Evolutionary conservation across 35 echinoderm and acorn worm genomes (phyloP).

Genomic region (Heliocidaris tuberculata): DNA sequence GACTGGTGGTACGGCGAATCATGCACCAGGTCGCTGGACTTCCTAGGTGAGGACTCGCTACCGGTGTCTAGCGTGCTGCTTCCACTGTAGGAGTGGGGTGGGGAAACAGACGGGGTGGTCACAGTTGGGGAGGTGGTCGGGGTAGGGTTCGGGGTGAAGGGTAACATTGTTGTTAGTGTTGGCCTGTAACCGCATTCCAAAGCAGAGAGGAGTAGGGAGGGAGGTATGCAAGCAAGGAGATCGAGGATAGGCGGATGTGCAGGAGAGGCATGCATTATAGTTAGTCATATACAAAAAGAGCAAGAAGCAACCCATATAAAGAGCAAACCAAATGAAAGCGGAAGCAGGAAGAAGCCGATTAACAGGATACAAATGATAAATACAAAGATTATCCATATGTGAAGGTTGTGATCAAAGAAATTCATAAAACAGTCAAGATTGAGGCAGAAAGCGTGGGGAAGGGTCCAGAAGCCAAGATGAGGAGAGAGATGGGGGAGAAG

Average conservation of each 20-base stretch:
- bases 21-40: conserved; percentile 50
- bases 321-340: background rate
- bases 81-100: conserved; percentile 85
- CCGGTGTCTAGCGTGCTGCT: conserved; percentile 83
- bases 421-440: background rate
- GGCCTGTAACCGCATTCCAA: conserved; percentile 57
- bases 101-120: conserved; percentile 84
- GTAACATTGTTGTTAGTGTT: conserved; percentile 79
- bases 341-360: background rate
- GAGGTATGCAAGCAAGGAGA: background rate
- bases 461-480: background rate
- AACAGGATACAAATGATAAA: conserved; percentile 19
- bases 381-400: background rate
- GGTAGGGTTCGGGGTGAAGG: conserved; percentile 76
- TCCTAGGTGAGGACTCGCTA: conserved; percentile 79
- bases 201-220: background rate
- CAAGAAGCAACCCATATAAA: background rate
- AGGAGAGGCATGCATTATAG: background rate
- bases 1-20: conserved; percentile 54
- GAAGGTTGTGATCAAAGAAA: conserved; percentile 26
- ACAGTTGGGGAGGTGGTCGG: conserved; percentile 65
- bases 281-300: background rate
- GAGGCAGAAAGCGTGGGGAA: background rate
- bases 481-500: conserved; percentile 44
- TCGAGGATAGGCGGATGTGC: background rate